Evolutionary conservation across 2,113 vertebrate genomes (phyloP), one percentile per base, ranked within the genome.

Genomic region (Epinephelus fuscoguttatus): DNA sequence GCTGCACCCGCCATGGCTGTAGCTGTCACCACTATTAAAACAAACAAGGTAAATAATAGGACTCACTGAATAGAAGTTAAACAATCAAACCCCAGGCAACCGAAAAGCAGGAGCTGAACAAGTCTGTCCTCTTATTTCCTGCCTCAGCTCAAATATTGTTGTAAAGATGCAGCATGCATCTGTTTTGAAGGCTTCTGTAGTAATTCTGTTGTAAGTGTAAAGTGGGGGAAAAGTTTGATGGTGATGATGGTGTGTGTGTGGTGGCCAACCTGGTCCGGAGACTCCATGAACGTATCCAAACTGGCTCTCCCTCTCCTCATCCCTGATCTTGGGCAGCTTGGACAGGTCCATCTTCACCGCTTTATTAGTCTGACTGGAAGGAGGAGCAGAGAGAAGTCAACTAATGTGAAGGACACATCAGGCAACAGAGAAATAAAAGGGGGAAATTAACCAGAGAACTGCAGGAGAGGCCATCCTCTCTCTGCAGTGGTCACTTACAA

Each of bases 211-310:
- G 8, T 3, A 19, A 42, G 47, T 52, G 9, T 12, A 64, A 40
- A 40, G 49, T 56, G 15, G 2, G 47, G 12, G 17, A 52, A 42
- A 25, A 71, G 4, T 27, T 27, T 55, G 4, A 10, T 42, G 6
- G 21, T 37, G 19, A 8, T 30, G 19, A 49, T 14, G 1, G 7
- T 30, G 59, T 40, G 13, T 6, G 52, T 60, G 52, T n/a, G 7
- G 8, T 69, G 23, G 70, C 93, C 11, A 75, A 99, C 97, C 98
- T 93, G 98, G 98, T 90, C 98, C 98, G 0, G 98, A 99, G 80
- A 99, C 97, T 42, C 98, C 98, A 81, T 98, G 96, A 45, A 99
- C 98, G 47, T 95, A 99, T 92, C 98, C 98, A 93, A 99, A 97
- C 61, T 95, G 86, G 87, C 96, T 96, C 93, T 99, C 98, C 83